These are phyloP conservation scores for Seriola dumerili DNA, from an alignment of 2,113 vertebrate species.

Conservation along the genomic window DNA sequence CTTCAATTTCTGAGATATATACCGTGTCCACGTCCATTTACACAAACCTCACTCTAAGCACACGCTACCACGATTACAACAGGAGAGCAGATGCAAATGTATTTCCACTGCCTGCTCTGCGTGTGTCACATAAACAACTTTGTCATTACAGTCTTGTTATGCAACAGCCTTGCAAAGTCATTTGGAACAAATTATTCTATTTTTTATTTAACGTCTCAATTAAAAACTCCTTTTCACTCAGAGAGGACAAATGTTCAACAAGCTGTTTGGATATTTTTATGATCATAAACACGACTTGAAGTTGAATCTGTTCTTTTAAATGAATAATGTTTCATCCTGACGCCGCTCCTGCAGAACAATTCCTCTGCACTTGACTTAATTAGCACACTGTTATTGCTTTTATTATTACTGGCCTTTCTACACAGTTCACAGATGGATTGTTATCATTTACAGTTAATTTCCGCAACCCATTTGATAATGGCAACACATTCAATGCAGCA, in stretches of 20 bases:
- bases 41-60: neutral
- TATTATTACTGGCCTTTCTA: conserved; percentile 24
- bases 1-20: conserved; percentile 20
- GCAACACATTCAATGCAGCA: conserved; percentile 17
- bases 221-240: neutral
- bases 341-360: conserved; percentile 4
- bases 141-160: conserved; percentile 17
- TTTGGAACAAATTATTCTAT: neutral
- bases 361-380: conserved; percentile 34
- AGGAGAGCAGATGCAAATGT: conserved; percentile 18
- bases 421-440: conserved; percentile 40
- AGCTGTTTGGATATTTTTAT: conserved; percentile 6
- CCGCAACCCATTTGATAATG: conserved; percentile 29
- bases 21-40: neutral
- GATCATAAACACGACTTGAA: conserved; percentile 7
- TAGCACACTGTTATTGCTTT: conserved; percentile 33
- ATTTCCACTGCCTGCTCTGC: conserved; percentile 5
- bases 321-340: conserved; percentile 16
- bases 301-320: conserved; percentile 16
- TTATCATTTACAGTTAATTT: conserved; percentile 40
- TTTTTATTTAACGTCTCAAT: conserved; percentile 10
- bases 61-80: neutral
- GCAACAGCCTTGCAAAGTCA: neutral
- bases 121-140: conserved; percentile 5
- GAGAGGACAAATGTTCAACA: neutral